These are phyloP conservation scores for Sander lucioperca DNA, from an alignment of 2,113 vertebrate species.

Conservation along the genomic window DNA sequence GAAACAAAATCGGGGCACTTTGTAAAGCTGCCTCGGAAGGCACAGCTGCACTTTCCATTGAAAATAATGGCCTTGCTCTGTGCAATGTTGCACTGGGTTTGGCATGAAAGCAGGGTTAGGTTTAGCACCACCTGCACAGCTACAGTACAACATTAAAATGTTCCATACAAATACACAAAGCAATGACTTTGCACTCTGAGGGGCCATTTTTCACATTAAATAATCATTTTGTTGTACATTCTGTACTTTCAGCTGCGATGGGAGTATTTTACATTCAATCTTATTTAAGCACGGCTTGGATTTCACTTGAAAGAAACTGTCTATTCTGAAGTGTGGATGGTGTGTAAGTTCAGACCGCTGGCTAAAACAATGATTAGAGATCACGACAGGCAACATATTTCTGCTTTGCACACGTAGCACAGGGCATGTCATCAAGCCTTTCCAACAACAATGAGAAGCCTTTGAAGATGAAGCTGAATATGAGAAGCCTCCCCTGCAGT, in stretches of 20 bases:
- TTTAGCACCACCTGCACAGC: neutral
- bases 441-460: slow-evolving; percentile 40
- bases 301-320: neutral
- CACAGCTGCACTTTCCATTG: slow-evolving; percentile 1
- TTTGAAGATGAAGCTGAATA: slow-evolving; percentile 66
- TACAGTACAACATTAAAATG: neutral
- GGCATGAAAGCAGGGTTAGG: neutral
- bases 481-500: slow-evolving; percentile 53
- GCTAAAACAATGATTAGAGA: slow-evolving; percentile 39
- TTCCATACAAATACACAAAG: neutral
- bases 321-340: neutral
- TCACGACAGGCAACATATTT: slow-evolving; percentile 37
- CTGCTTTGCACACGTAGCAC: slow-evolving; percentile 14
- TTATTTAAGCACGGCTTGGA: neutral
- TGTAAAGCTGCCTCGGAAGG: neutral
- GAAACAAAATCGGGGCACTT: neutral
- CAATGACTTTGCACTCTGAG: neutral
- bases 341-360: neutral
- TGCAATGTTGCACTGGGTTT: neutral
- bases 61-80: neutral
- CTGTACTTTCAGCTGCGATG: neutral
- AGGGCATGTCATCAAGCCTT: slow-evolving; percentile 39
- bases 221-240: neutral
- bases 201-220: too few relatives aligned
- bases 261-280: neutral